These are phyloP conservation scores for Nesidiocoris tenuis DNA, from an alignment of 2,888 invertebrate species.

Conservation along the genomic window DNA sequence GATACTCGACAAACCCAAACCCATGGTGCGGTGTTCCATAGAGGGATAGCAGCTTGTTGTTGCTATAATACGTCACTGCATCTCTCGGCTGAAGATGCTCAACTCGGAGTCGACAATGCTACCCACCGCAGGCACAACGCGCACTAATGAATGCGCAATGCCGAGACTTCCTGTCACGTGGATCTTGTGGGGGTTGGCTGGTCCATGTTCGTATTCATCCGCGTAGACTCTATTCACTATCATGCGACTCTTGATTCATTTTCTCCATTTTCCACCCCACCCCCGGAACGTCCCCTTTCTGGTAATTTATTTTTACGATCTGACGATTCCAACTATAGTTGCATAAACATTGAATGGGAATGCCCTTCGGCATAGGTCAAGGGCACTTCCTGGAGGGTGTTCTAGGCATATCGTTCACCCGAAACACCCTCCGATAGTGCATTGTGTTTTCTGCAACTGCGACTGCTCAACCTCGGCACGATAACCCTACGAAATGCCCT, in stretches of 20 bases:
- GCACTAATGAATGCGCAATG: constrained; percentile 31
- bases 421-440: neutral
- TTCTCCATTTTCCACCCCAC: neutral
- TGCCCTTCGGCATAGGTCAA: constrained; percentile 29
- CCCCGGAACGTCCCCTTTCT: neutral
- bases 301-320: constrained; percentile 41
- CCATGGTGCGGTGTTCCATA: no score
- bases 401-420: neutral
- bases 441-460: neutral
- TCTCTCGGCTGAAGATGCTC: no score
- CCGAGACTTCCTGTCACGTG: constrained; percentile 34
- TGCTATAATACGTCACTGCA: no score
- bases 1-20: no score
- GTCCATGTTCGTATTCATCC: neutral
- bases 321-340: constrained; percentile 10
- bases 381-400: constrained; percentile 33
- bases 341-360: constrained; percentile 25
- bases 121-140: constrained; percentile 11
- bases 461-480: neutral
- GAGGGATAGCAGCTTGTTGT: no score
- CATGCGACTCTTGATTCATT: neutral
- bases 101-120: neutral
- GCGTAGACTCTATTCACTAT: neutral
- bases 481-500: no score
- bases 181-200: neutral